Evolutionary conservation across 2,113 vertebrate genomes (phyloP).

Genomic region (Mesembrinibis cayennensis): DNA sequence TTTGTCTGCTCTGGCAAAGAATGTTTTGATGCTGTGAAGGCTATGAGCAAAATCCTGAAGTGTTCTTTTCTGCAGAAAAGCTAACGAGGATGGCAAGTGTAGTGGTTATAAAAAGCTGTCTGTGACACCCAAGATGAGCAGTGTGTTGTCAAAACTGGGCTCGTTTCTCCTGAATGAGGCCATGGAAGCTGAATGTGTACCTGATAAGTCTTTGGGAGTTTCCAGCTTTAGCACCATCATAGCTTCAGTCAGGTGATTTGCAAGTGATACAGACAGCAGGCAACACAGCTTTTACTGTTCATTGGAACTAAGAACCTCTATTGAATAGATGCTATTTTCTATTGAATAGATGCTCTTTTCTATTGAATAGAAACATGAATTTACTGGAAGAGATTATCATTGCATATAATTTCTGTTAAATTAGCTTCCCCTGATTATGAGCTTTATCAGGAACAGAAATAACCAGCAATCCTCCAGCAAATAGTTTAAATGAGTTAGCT

Average conservation of each 20-base stretch:
- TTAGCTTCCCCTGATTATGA: conserved; percentile 11
- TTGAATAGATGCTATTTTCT: background rate
- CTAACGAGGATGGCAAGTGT: background rate
- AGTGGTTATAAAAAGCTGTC: background rate
- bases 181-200: background rate
- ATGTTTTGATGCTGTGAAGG: background rate
- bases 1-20: background rate
- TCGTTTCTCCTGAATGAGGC: background rate
- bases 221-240: background rate
- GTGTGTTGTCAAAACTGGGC: background rate
- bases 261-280: background rate
- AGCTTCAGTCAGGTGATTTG: background rate
- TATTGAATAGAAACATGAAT: background rate
- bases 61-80: background rate
- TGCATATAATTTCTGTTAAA: conserved; percentile 38
- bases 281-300: background rate
- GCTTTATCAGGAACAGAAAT: conserved; percentile 47
- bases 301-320: background rate
- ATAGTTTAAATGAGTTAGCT: conserved; percentile 51
- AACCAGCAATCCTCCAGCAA: conserved; percentile 24
- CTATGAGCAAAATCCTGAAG: background rate
- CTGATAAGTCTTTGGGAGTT: background rate
- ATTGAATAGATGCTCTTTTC: background rate
- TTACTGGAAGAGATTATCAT: background rate
- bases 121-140: background rate